A percentile compares a stretch with the other conserved stretches of the same genome.
These are phyloP conservation scores for Turdus rufiventris DNA, from an alignment of 2,113 vertebrate species.

Conservation along the genomic window DNA sequence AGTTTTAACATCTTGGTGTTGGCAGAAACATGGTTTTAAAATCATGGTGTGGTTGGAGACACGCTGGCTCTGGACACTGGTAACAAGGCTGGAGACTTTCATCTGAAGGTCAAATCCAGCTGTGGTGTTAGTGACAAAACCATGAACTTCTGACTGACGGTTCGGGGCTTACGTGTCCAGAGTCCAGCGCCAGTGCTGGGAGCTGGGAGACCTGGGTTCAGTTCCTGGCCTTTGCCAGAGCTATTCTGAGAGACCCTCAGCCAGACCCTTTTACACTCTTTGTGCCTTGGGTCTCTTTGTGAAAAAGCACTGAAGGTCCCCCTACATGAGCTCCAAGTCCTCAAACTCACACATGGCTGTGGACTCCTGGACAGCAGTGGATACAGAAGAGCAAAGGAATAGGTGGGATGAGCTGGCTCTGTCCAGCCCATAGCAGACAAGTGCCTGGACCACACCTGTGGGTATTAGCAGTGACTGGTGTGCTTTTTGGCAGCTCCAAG, in stretches of 20 bases:
- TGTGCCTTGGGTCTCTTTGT: not conserved
- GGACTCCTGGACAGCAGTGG: not conserved
- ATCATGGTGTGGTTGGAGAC: slow-evolving; percentile 50
- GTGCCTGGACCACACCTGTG: not conserved
- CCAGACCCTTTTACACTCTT: not conserved
- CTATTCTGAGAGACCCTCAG: not conserved
- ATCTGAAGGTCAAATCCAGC: slow-evolving; percentile 36
- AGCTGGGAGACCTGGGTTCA: not conserved
- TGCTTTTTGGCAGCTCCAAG: not conserved
- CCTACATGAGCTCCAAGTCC: not conserved
- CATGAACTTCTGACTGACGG: slow-evolving; percentile 42
- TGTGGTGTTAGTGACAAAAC: slow-evolving; percentile 44
- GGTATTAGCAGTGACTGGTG: not conserved
- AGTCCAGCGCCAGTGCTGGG: not conserved
- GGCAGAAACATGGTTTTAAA: slow-evolving; percentile 58
- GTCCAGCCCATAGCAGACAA: not conserved
- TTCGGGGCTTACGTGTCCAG: not conserved
- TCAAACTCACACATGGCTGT: not conserved
- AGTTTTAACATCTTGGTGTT: slow-evolving; percentile 66
- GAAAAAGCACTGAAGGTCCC: not conserved
- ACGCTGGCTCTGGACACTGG: slow-evolving; percentile 29
- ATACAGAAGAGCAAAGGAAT: not conserved
- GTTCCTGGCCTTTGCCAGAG: not conserved
- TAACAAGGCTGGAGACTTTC: slow-evolving; percentile 41
- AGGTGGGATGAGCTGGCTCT: not conserved